Evolutionary conservation across 1,140 invertebrate species (phyloP).

Genomic region (Lordiphosa mommai): DNA sequence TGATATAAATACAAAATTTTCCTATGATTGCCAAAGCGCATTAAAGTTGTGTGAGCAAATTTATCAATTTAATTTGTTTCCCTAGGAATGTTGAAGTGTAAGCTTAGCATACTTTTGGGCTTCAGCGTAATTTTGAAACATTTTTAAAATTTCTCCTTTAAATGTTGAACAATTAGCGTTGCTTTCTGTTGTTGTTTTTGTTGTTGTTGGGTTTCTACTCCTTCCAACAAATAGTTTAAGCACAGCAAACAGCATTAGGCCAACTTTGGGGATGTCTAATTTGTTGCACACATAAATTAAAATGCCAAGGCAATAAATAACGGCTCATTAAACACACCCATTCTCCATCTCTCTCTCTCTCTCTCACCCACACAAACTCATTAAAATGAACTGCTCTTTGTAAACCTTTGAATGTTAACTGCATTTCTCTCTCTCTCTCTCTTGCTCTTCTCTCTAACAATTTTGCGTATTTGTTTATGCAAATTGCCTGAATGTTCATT

Average conservation of each 20-base stretch:
- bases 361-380: constrained; percentile 17
- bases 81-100: too few species aligned
- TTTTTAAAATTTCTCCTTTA: too few species aligned
- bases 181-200: too few species aligned
- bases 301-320: constrained; percentile 67
- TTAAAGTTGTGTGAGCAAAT: too few species aligned
- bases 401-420: constrained; percentile 10
- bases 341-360: not conserved
- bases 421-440: not conserved
- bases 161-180: too few species aligned
- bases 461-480: constrained; percentile 55
- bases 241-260: constrained; percentile 34
- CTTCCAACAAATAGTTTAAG: constrained; percentile 43
- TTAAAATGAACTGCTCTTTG: constrained; percentile 54
- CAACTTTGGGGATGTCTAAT: constrained; percentile 47
- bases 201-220: not conserved
- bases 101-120: too few species aligned
- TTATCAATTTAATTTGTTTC: too few species aligned
- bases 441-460: not conserved
- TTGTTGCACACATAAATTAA: constrained; percentile 74
- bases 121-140: too few species aligned
- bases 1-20: too few species aligned
- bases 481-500: constrained; percentile 25
- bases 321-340: constrained; percentile 60
- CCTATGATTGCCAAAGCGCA: too few species aligned